phyloP scores from a whole-genome alignment of 2,797 vertebrate species.

The Bovichtus variegatus region DNA sequence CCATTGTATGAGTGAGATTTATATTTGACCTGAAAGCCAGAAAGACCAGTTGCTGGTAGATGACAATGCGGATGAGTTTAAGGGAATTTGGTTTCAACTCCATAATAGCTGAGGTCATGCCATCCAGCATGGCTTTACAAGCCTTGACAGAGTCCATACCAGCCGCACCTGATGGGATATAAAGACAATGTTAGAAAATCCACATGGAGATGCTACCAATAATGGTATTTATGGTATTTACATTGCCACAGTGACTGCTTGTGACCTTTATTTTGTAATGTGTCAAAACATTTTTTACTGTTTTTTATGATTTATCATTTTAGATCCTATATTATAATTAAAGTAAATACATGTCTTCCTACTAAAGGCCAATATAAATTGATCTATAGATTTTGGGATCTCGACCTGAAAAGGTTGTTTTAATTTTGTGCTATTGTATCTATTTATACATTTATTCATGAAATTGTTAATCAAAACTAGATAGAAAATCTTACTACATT shows the following conservation, averaged over 20 bases:
- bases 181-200: not conserved
- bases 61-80: conserved; percentile 72
- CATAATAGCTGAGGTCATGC: conserved; percentile 61
- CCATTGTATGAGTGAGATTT: not conserved
- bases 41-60: conserved; percentile 59
- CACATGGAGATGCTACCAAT: not conserved
- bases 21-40: conserved; percentile 70
- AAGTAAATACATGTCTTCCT: not conserved
- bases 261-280: not conserved
- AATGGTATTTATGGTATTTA: not conserved
- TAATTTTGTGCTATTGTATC: not conserved
- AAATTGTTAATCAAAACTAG: not conserved
- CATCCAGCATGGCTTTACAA: conserved; percentile 74
- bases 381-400: not conserved
- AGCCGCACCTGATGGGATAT: conserved; percentile 54
- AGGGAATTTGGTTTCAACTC: conserved; percentile 55
- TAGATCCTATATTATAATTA: not conserved
- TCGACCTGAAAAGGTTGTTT: no score
- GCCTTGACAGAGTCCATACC: conserved; percentile 45
- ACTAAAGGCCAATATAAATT: not conserved
- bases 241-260: not conserved
- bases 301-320: not conserved
- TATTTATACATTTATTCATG: not conserved
- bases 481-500: not conserved
- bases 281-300: not conserved